Percentiles rank a stretch among this genome's conserved stretches.
These are phyloP conservation scores for Psittacula derbiana DNA, from an alignment of 2,797 vertebrate genomes.

Conservation along the genomic window DNA sequence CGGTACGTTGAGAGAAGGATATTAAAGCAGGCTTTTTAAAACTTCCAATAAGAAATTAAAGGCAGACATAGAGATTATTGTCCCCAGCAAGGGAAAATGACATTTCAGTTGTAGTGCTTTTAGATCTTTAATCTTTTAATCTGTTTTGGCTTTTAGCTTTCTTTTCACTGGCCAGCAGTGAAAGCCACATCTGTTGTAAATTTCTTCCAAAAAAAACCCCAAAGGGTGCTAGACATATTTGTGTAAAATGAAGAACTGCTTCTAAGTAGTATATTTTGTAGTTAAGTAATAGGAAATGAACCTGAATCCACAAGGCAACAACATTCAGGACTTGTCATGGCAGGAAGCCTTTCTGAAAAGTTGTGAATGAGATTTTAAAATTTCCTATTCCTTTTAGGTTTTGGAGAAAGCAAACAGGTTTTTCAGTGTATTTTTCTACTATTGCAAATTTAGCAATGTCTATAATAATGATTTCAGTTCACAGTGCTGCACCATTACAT, in stretches of 20 bases:
- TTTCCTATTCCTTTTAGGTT: neutral
- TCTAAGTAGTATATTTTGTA: neutral
- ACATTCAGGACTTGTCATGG: neutral
- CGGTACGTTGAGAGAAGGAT: neutral
- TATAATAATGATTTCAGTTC: neutral
- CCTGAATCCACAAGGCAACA: neutral
- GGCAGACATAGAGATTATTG: neutral
- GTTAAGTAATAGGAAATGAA: neutral
- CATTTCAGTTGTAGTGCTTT: neutral
- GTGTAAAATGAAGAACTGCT: neutral
- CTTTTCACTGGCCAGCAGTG: neutral
- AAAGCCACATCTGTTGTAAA: neutral
- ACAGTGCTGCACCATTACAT: neutral
- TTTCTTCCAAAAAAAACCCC: neutral
- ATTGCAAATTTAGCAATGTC: neutral
- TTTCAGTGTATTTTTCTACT: neutral
- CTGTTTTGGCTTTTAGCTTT: neutral
- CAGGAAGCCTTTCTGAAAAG: neutral
- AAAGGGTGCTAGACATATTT: neutral
- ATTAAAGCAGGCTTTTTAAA: neutral
- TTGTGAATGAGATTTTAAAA: neutral
- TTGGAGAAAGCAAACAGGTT: neutral
- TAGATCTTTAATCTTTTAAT: neutral
- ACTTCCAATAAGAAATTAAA: neutral
- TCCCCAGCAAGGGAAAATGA: neutral